Evolutionary conservation across 1,140 invertebrate species (phyloP), one percentile per base, ranked within the genome.

Genomic region (Dreissena rostriformis): DNA sequence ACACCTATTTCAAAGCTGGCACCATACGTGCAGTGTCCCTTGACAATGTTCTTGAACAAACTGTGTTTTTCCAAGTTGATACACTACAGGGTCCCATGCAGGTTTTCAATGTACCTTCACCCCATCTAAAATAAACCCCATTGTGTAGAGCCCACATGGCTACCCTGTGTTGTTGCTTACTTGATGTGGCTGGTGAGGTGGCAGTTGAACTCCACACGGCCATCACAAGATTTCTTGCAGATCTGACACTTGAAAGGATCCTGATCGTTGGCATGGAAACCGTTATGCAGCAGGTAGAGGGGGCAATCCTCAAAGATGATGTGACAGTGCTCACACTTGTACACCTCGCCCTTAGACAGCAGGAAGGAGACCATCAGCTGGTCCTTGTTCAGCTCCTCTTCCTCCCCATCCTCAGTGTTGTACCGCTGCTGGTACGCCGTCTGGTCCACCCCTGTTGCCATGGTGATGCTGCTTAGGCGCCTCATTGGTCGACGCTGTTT

Each of bases 131-230:
- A 39, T 39, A 39, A 39, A 39, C 2, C 39, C 39, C 39, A 39
- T 39, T 39, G 2, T 39, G 39, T 39, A 39, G 39, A 39, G 39
- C 8, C 39, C 39, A 39, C 39, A 39, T 39, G 39, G 39, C 39
- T n/a, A n/a, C 2, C 39, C 39, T 2, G 39, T 39, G 39, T 39
- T 39, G 39, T 39, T 39, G 73, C 55, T 87, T 86, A 91, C 68
- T 92, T 92, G 53, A 92, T 90, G 84, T 92, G 91, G 71, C 91
- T 91, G 28, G 90, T 92, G 10, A 92, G 88, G 77, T 92, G 91
- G 72, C 91, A 91, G 77, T 92, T 92, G 73, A 92, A 92, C 79
- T 92, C 91, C n/a, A 92, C 89, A 24, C 91, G 87, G 61, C 91
- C 91, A 26, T 90, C 88, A 79, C 91, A 92, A 0, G 85, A 87